These are phyloP conservation scores for Leptocoma aspasia DNA, from an alignment of 2,113 vertebrate genomes.

Conservation along the genomic window DNA sequence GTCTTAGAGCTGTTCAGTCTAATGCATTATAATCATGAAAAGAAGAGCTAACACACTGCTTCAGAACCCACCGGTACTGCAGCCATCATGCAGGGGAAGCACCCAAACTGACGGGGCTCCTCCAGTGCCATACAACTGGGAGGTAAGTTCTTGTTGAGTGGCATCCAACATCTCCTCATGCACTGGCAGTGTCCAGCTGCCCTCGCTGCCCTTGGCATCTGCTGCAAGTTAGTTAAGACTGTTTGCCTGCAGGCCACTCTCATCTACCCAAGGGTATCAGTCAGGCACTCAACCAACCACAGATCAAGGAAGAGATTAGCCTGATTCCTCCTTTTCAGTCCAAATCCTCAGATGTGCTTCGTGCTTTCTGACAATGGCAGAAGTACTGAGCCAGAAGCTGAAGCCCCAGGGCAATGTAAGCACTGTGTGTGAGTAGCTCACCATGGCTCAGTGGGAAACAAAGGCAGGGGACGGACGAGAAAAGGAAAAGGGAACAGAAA, in stretches of 20 bases:
- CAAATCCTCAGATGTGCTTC: neutral
- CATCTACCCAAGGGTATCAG: neutral
- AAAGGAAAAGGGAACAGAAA: neutral
- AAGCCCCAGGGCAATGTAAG: neutral
- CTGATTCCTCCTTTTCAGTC: neutral
- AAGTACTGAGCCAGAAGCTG: neutral
- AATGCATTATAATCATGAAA: neutral
- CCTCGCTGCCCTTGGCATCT: neutral
- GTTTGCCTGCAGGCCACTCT: neutral
- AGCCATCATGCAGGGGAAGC: neutral
- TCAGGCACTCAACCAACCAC: neutral
- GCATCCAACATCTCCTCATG: neutral
- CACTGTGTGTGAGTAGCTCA: rapidly evolving
- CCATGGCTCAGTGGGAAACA: neutral
- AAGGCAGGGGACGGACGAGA: neutral
- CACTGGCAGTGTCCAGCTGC: neutral
- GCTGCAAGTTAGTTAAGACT: neutral
- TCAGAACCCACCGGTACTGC: neutral
- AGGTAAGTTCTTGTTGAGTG: neutral
- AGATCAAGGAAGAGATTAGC: neutral
- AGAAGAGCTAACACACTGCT: neutral
- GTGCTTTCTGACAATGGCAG: neutral
- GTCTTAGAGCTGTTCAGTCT: neutral
- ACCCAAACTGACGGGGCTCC: neutral
- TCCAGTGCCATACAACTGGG: neutral